A percentile compares a stretch with the other conserved stretches of the same genome.
Conservation (phyloP, 2,113 vertebrate genomes). For the Serinus canaria region DNA sequence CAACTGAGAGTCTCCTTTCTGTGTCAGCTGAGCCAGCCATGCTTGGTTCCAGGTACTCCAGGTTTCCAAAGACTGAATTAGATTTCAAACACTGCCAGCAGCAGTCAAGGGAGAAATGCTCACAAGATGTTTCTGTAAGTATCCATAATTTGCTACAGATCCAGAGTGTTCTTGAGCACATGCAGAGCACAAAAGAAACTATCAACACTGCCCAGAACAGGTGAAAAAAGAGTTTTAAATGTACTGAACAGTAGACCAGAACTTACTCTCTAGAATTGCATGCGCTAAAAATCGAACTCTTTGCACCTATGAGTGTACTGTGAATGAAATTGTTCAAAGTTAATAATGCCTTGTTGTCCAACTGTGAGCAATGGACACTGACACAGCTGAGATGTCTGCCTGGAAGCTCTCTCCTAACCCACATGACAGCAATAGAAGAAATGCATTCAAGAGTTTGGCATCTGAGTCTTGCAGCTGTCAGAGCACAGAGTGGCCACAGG, state of each 20-base stretch:
- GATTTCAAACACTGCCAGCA: background rate
- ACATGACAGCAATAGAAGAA: background rate
- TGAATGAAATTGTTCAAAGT: background rate
- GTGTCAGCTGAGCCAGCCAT: background rate
- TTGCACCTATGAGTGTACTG: no score
- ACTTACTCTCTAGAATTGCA: background rate
- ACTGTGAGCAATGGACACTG: background rate
- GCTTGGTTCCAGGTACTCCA: background rate
- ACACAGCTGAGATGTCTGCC: background rate
- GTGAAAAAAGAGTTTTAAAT: background rate
- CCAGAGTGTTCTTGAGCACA: background rate
- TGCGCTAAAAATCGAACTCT: background rate
- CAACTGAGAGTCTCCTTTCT: background rate
- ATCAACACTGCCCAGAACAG: background rate
- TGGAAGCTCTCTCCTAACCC: constrained; percentile 2
- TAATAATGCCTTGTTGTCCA: background rate
- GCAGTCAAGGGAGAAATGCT: background rate
- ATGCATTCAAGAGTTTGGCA: constrained; percentile 1
- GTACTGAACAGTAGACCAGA: background rate
- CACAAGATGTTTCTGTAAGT: background rate
- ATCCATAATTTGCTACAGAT: background rate
- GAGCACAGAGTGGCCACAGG: constrained; percentile 19
- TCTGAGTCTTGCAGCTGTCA: constrained; percentile 29
- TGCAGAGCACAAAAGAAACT: background rate
- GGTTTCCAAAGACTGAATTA: background rate